phyloP scores from a whole-genome alignment of 2,797 vertebrate genomes.

The Pangasius krempfi region DNA sequence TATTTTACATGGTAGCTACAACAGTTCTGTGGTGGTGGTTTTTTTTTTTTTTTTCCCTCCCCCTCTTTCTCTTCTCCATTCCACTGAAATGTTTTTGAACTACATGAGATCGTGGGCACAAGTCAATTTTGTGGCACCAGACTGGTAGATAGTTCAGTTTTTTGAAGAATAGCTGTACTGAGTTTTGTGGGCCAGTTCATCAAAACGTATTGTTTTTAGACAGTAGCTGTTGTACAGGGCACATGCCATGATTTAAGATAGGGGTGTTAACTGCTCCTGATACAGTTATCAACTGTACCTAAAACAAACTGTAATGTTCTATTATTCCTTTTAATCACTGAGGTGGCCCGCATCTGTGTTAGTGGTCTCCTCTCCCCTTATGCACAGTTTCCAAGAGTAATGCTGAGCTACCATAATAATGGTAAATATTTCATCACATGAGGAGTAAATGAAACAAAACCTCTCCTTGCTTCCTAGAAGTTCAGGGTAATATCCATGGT shows the following conservation, averaged over 20 bases:
- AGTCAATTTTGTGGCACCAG: neutral
- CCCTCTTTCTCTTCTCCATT: too few relatives aligned
- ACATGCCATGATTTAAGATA: neutral
- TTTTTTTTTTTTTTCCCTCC: neutral
- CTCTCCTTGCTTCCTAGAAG: neutral
- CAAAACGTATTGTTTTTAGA: neutral
- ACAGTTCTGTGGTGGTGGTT: neutral
- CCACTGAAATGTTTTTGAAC: neutral
- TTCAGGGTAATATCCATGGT: too few relatives aligned
- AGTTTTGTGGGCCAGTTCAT: neutral
- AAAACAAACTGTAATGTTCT: neutral
- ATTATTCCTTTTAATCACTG: neutral
- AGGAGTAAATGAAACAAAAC: too few relatives aligned
- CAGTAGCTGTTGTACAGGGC: neutral
- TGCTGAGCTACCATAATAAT: neutral
- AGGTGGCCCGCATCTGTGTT: neutral
- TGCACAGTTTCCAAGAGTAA: neutral
- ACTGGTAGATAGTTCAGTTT: neutral
- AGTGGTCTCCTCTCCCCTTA: too few relatives aligned
- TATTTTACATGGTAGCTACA: conserved; percentile 13
- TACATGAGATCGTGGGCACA: neutral
- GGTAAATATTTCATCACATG: neutral
- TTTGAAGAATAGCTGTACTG: neutral
- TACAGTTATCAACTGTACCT: neutral
- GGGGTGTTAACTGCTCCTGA: neutral